Conservation (phyloP, 2,113 vertebrate genomes). For the Brachypodius melanocephalos region DNA sequence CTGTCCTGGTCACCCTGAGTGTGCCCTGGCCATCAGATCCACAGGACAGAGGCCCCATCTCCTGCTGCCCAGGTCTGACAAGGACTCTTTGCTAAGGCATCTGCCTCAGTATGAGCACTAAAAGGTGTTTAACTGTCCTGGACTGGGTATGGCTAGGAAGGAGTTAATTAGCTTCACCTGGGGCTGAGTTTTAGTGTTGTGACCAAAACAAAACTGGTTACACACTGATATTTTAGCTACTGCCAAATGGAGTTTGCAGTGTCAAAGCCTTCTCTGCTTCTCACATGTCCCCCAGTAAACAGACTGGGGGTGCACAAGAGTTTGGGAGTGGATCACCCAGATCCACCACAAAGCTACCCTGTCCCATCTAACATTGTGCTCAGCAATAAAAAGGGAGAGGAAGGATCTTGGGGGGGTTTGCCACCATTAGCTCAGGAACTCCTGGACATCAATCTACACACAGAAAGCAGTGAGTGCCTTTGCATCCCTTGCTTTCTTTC, state of each 20-base stretch:
- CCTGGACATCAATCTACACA: background rate
- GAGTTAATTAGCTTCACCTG: background rate
- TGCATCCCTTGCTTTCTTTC: background rate
- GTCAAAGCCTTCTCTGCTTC: background rate
- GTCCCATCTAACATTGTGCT: background rate
- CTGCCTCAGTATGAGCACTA: background rate
- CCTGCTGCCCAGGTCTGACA: background rate
- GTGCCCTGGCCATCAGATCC: background rate
- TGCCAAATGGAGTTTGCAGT: background rate
- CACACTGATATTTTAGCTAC: background rate
- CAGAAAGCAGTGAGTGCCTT: background rate
- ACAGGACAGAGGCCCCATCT: background rate
- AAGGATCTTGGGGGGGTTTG: background rate
- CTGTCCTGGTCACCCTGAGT: background rate
- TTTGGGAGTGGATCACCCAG: background rate
- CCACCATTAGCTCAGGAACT: background rate
- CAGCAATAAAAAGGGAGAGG: background rate
- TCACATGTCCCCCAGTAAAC: background rate
- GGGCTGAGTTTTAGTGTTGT: background rate
- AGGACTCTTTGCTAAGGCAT: background rate
- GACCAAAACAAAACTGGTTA: background rate
- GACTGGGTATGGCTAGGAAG: background rate
- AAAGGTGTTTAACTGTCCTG: background rate
- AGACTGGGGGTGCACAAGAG: background rate
- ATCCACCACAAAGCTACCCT: background rate